Evolutionary conservation across 2,797 vertebrate genomes (phyloP), one percentile per base, ranked within the genome.

Genomic region (Chelon labrosus): DNA sequence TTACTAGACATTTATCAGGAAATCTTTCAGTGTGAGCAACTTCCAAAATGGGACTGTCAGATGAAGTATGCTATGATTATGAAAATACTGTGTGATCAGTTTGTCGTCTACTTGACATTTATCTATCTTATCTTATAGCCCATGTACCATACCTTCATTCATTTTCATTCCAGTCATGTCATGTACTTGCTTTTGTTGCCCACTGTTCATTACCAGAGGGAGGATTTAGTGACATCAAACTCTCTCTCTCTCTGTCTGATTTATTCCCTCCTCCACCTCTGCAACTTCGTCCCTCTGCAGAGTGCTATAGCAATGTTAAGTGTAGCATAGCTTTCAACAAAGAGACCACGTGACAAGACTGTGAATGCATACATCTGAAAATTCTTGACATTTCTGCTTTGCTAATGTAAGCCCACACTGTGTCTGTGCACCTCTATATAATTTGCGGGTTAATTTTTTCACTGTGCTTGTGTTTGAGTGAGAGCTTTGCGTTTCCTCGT

Each of bases 221-320:
- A 58, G 39, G 19, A 52, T 39, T 20, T 44, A 38, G 10, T 25
- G n/a, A 70, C 58, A 65, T 57, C 42, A 44, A 63, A 67, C 25
- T 46, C 47, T 10, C 46, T 55, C 46, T 55, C 5, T 10, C 31
- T 44, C 25, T n/a, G 4, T 53, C 35, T 57, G 27, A 55, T 61
- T 31, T 17, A 58, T 35, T 22, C 42, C 46, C 57, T 7, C 22
- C 37, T 42, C 20, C 19, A 0, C 10, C 7, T 10, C 50, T 65
- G 56, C 59, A 79, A 72, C 65, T 65, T 69, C 50, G 70, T 84
- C 53, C 63, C 79, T 75, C 72, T 84, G 68, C 67, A 81, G 47
- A 69, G 66, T 44, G 49, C 71, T 83, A 73, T 58, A 65, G 75
- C 79, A 75, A 44, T 7, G 31, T 49, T 60, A 79, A 35, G 17